Conservation (phyloP, 2,797 vertebrate genomes). For the Heteromormyrus szaboi region DNA sequence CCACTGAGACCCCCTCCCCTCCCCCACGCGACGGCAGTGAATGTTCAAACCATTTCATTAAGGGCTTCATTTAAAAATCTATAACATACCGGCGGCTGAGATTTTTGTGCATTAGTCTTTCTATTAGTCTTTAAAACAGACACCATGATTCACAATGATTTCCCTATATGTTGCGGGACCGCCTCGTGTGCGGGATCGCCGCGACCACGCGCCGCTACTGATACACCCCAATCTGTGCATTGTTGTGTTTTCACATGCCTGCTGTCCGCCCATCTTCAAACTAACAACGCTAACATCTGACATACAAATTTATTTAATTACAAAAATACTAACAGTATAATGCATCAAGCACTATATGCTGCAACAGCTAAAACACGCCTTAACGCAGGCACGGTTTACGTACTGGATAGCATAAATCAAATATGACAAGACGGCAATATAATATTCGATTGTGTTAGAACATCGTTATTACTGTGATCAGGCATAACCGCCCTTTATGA, state of each 20-base stretch:
- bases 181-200: not conserved
- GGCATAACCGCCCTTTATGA: not conserved
- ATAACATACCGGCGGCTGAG: not conserved
- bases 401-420: not conserved
- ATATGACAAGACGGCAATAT: not conserved
- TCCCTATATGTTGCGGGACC: not conserved
- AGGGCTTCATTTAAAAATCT: not conserved
- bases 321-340: not conserved
- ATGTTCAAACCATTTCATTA: not conserved
- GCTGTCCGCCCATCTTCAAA: not conserved
- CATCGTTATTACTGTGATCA: not conserved
- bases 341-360: not conserved
- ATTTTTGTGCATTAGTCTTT: not conserved
- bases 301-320: not conserved
- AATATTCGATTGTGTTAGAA: not conserved
- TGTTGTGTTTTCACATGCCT: conserved; percentile 9
- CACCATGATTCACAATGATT: not conserved
- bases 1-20: not conserved
- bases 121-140: not conserved
- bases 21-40: not conserved
- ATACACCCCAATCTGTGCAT: not conserved
- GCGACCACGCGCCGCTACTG: not conserved
- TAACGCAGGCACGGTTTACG: not conserved
- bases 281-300: not conserved
- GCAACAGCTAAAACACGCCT: not conserved